Evolutionary conservation across 35 echinoderm and acorn worm genomes (phyloP).

Genomic region (Lytechinus pictus): DNA sequence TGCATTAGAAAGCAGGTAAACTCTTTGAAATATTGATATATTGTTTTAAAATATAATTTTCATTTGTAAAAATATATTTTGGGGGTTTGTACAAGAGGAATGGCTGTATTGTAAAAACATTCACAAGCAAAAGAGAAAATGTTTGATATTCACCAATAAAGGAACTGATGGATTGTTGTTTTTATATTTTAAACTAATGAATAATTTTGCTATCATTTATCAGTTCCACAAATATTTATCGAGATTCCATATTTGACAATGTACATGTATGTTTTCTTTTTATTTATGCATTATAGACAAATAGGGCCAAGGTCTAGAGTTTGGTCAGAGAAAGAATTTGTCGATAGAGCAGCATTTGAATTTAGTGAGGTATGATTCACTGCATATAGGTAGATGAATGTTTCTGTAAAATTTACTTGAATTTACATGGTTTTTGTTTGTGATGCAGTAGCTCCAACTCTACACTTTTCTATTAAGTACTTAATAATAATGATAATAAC

Average conservation of each 20-base stretch:
- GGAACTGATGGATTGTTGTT: background rate
- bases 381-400: background rate
- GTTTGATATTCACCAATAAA: background rate
- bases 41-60: background rate
- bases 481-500: no score
- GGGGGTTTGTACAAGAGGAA: no score
- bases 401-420: no score
- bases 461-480: no score
- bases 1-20: constrained; percentile 91
- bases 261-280: constrained; percentile 8
- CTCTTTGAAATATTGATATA: background rate
- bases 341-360: constrained; percentile 79
- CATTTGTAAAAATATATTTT: background rate
- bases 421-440: no score
- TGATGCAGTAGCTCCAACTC: no score
- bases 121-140: background rate
- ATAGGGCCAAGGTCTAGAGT: constrained; percentile 93
- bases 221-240: background rate
- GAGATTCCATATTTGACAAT: background rate
- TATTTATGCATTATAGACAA: constrained; percentile 38
- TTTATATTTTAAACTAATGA: no score
- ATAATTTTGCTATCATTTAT: background rate
- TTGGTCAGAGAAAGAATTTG: constrained; percentile 88
- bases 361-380: constrained; percentile 77
- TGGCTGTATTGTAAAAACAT: no score